phyloP scores from a whole-genome alignment of 2,113 vertebrate genomes.

The Prionailurus bengalensis region DNA sequence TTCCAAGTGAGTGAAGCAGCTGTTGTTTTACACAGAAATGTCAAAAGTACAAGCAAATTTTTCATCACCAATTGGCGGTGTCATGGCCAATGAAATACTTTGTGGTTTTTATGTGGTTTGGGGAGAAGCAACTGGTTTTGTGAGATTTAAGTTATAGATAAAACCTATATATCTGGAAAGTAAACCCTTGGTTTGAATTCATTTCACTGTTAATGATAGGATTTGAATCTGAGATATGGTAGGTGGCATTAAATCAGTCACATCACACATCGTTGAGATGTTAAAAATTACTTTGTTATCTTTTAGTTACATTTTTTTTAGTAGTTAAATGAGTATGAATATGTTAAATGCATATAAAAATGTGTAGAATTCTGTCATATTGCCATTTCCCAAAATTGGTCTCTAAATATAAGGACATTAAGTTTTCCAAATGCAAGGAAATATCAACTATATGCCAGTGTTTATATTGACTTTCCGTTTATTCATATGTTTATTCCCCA shows the following conservation, averaged over 20 bases:
- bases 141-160: slow-evolving; percentile 14
- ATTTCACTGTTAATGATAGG: background rate
- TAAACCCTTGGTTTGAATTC: slow-evolving; percentile 4
- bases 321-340: background rate
- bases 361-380: background rate
- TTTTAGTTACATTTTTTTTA: slow-evolving; percentile 9
- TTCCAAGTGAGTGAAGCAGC: slow-evolving; percentile 81
- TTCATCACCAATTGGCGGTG: slow-evolving; percentile 80
- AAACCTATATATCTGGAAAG: background rate
- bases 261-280: background rate
- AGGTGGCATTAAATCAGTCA: background rate
- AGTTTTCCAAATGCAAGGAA: slow-evolving; percentile 21
- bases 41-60: slow-evolving; percentile 79
- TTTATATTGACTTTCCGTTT: background rate
- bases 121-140: slow-evolving; percentile 55
- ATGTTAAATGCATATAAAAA: background rate
- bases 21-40: slow-evolving; percentile 80
- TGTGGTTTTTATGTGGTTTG: slow-evolving; percentile 51
- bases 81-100: slow-evolving; percentile 72
- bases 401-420: background rate
- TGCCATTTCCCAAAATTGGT: background rate
- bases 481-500: background rate
- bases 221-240: background rate
- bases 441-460: background rate
- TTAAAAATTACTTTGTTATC: slow-evolving; percentile 12